Percentiles rank a stretch among this genome's conserved stretches.
These are phyloP conservation scores for Mesopsocus fuscifrons DNA, from an alignment of 2,888 invertebrate genomes.

Conservation along the genomic window DNA sequence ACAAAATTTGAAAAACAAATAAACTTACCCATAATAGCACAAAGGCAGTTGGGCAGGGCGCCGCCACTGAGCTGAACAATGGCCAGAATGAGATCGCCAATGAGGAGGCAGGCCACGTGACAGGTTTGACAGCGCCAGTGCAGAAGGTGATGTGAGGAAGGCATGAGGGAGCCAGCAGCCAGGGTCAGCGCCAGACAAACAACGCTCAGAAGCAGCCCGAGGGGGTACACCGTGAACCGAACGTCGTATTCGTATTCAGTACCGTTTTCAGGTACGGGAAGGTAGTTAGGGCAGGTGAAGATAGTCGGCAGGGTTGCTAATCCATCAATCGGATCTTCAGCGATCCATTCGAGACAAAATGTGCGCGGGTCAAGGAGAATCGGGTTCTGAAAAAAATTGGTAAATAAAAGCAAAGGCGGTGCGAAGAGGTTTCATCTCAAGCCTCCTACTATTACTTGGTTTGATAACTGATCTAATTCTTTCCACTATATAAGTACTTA, in stretches of 20 bases:
- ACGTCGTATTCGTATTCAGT: conserved; percentile 24
- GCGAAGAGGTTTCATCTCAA: too few species aligned
- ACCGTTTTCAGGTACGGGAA: background rate
- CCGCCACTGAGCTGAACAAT: conserved; percentile 51
- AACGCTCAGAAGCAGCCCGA: conserved; percentile 59
- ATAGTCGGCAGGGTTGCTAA: conserved; percentile 38
- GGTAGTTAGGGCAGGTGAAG: conserved; percentile 32
- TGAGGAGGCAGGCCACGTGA: conserved; percentile 63
- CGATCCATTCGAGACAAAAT: conserved; percentile 15
- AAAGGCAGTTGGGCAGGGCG: conserved; percentile 37
- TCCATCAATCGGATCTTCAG: conserved; percentile 20
- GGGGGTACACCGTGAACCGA: conserved; percentile 53
- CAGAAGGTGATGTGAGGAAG: conserved; percentile 65
- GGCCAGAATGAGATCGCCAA: conserved; percentile 62
- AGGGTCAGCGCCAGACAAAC: conserved; percentile 65
- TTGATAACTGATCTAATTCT: too few species aligned
- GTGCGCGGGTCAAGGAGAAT: background rate
- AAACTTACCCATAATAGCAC: conserved; percentile 48
- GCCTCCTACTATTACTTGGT: too few species aligned
- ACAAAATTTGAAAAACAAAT: too few species aligned
- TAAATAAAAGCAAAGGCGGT: too few species aligned
- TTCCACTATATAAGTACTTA: too few species aligned
- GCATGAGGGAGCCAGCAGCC: conserved; percentile 57
- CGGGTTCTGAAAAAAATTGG: too few species aligned
- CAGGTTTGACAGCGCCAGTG: conserved; percentile 81